Percentiles rank a stretch among this genome's conserved stretches.
Evolutionary conservation across 2,113 vertebrate genomes (phyloP).

Genomic region (Piaya cayana): DNA sequence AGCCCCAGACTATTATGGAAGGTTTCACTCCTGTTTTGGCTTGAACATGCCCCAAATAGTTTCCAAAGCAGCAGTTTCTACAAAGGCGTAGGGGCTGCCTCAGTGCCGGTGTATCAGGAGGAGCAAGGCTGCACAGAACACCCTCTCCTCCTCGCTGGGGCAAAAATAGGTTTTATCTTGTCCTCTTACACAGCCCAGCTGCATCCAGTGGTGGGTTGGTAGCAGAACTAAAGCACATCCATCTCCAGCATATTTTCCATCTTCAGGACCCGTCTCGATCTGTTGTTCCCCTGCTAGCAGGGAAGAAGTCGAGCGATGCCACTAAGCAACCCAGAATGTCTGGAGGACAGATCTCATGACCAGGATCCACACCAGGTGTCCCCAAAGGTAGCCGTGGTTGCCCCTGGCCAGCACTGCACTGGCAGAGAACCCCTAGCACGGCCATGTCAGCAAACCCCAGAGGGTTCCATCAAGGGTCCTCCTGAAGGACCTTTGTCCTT

Average conservation of each 20-base stretch:
- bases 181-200: neutral
- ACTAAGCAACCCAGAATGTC: neutral
- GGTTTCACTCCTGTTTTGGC: neutral
- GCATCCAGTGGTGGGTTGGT: neutral
- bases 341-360: neutral
- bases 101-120: neutral
- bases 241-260: neutral
- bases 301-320: neutral
- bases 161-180: neutral
- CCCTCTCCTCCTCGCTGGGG: neutral
- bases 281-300: neutral
- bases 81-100: neutral
- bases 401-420: neutral
- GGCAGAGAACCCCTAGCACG: neutral
- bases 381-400: neutral
- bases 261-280: neutral
- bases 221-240: neutral
- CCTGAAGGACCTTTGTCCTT: neutral
- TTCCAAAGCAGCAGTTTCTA: neutral
- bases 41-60: neutral
- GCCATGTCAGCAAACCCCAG: neutral
- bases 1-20: neutral
- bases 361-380: fast-evolving
- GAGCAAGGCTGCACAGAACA: neutral
- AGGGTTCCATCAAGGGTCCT: neutral